These are phyloP conservation scores for Ectobius pallidus DNA, from an alignment of 2,888 invertebrate species.

Conservation along the genomic window DNA sequence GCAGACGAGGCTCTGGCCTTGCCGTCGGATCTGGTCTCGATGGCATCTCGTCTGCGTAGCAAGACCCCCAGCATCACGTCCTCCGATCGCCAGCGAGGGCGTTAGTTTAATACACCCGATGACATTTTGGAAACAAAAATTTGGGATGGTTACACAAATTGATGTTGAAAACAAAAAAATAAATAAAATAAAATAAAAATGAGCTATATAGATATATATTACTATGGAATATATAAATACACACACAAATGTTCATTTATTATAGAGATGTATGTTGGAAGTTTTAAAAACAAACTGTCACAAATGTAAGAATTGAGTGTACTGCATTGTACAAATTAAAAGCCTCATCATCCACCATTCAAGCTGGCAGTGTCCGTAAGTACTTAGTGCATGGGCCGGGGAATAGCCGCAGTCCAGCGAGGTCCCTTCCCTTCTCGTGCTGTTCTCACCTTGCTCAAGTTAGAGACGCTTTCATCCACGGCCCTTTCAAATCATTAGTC, in stretches of 20 bases:
- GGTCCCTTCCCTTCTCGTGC: slow-evolving; percentile 27
- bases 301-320: slow-evolving; percentile 43
- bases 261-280: slow-evolving; percentile 44
- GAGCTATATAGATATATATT: slow-evolving; percentile 41
- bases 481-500: neutral
- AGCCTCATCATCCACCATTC: slow-evolving; percentile 36
- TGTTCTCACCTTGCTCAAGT: slow-evolving; percentile 32
- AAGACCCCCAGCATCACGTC: slow-evolving; percentile 24
- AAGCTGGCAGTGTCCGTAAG: slow-evolving; percentile 34
- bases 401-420: slow-evolving; percentile 30
- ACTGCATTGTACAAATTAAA: slow-evolving; percentile 41
- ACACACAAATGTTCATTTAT: slow-evolving; percentile 44
- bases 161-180: slow-evolving; percentile 37
- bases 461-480: neutral
- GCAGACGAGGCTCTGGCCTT: neutral
- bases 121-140: slow-evolving; percentile 34
- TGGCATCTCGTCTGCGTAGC: slow-evolving; percentile 19
- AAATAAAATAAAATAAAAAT: slow-evolving; percentile 35
- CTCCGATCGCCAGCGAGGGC: slow-evolving; percentile 25
- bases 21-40: slow-evolving; percentile 18
- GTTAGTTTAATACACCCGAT: slow-evolving; percentile 32
- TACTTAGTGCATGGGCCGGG: slow-evolving; percentile 29
- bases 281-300: slow-evolving; percentile 42
- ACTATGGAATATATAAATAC: slow-evolving; percentile 32
- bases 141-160: slow-evolving; percentile 31